Base-by-base conservation (phyloP, 1,140 invertebrate species). In the Nomia melanderi region DNA sequence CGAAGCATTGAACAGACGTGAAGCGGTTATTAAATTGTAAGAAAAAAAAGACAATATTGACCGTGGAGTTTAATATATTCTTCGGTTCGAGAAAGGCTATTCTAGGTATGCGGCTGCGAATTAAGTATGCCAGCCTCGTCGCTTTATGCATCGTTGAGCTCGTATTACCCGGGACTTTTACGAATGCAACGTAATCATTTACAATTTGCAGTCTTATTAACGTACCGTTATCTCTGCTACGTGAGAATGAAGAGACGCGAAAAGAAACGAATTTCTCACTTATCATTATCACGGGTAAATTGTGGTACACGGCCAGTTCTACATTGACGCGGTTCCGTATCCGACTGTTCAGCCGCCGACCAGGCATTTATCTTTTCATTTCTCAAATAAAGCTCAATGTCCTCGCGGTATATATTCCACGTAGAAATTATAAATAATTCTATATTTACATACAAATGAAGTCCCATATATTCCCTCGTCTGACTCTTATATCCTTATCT, bases 91-190 rank as follows among this genome's bases (percentile, higher is more conserved):
- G 20, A 33, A n/a, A 65, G 29, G 25, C 23, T 31, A 36, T 14
- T 17, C n/a, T 14, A 53, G 36, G 36, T 44, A 70, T 59, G 54
- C 36, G 23, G 54, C 29, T 3, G 27, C 9, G 54, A 59, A 70
- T 70, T 36, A 59, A 59, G 54, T 59, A 59, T 59, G 47, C 44
- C 65, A 56, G 33, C n/a, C 44, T 56, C 23, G 31, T 39, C n/a
- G 33, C 39, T 66, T 54, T 59, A 70, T 44, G 54, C 53, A 70
- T 70, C 54, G 50, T 27, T 44, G 36, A 59, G 27, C 67, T 31
- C n/a, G 67, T 31, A 62, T 62, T 25, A n/a, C 59, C n/a, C n/a
- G 59, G 33, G n/a, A 44, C 39, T 70, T 70, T 70, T 70, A 11
- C 27, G 20, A 70, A 70, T 31, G 12, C 29, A 36, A 27, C 27